Evolutionary conservation across 2,888 invertebrate species (phyloP), one percentile per base, ranked within the genome.

Genomic region (Troides oblongomaculatus): DNA sequence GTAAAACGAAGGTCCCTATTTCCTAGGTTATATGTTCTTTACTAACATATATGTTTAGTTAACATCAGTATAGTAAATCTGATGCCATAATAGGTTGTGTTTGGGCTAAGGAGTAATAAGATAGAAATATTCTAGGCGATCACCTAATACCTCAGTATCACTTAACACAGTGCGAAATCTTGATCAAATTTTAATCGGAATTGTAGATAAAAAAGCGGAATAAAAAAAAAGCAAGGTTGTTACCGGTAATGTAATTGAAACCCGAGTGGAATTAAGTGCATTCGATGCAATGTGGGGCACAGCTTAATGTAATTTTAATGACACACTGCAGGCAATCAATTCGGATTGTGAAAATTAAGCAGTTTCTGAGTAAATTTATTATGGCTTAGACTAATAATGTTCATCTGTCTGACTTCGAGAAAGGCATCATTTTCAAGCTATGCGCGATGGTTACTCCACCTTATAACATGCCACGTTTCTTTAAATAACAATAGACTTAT

Each of bases 261-360:
- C 17, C 46, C 43, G 39, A 56, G 60, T n/a, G 4, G 53, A 53
- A 60, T 69, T 25, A 60, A 69, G 39, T 36, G 53, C 43, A 57
- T 60, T 43, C 56, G 59, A 30, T 46, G 64, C 61, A 46, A 62
- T 65, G 62, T 73, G 73, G 36, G 67, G 62, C 23, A 57, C 46
- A 58, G 79, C 75, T 77, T 85, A 85, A 86, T 84, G 84, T 81
- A 80, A 83, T 84, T 84, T 85, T 85, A 85, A 86, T 84, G 83
- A 81, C 76, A 72, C 77, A 81, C 81, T 74, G 79, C 78, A 79
- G 79, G 82, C 83, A 79, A 81, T 81, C 80, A 81, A 79, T 81
- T 81, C 80, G 80, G 78, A 74, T 75, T 76, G 75, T 74, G 75
- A 76, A 76, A 77, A 77, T 75, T 76, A 76, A 76, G 69, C 59